phyloP scores from a whole-genome alignment of 2,797 vertebrate species.

The Cygnus olor region DNA sequence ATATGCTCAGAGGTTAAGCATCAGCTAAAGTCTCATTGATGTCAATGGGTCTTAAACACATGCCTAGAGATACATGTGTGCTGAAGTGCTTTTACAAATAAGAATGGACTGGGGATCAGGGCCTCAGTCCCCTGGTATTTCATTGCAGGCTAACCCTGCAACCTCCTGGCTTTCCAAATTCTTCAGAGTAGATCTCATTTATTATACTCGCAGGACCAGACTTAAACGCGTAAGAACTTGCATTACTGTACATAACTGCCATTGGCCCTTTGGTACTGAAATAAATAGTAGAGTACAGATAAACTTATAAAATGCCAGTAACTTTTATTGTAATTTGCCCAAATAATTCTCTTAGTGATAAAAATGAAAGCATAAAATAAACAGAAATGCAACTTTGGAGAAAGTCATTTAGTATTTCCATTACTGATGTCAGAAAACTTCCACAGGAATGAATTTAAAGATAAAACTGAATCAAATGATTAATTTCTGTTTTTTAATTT shows the following conservation, averaged over 20 bases:
- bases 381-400: background rate
- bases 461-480: background rate
- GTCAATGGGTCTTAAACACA: constrained; percentile 72
- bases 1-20: constrained; percentile 71
- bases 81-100: constrained; percentile 71
- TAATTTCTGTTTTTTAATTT: background rate
- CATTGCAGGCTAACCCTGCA: constrained; percentile 66
- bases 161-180: constrained; percentile 72
- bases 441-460: background rate
- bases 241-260: constrained; percentile 34
- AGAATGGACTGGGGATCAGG: constrained; percentile 67
- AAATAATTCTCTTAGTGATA: background rate
- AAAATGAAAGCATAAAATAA: background rate
- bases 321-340: background rate
- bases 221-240: constrained; percentile 45
- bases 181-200: constrained; percentile 70
- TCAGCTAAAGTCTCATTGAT: constrained; percentile 70
- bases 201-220: constrained; percentile 57
- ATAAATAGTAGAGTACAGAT: background rate
- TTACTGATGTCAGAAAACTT: background rate
- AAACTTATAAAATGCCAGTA: background rate
- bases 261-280: constrained; percentile 27
- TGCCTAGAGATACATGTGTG: constrained; percentile 69
- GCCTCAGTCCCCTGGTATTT: constrained; percentile 64
- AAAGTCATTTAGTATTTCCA: background rate